A percentile compares a stretch with the other conserved stretches of the same genome.
Conservation (phyloP, 2,888 invertebrate species). For the Entomobrya proxima region DNA sequence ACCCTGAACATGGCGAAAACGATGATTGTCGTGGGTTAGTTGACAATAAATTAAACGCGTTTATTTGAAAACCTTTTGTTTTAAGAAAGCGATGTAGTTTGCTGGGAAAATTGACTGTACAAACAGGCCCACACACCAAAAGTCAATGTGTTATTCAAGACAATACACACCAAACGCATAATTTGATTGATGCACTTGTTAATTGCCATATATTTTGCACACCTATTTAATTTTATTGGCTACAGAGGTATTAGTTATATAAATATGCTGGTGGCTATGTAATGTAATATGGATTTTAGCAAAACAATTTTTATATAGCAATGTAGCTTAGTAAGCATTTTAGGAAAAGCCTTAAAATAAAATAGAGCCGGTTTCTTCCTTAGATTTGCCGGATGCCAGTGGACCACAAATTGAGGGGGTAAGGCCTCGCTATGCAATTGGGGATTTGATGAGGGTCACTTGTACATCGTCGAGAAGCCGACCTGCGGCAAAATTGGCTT, state of each 20-base stretch:
- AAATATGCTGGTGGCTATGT: too few relatives aligned
- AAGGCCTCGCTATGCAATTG: slow-evolving; percentile 87
- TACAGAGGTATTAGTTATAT: too few relatives aligned
- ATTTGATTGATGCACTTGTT: too few relatives aligned
- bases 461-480: slow-evolving; percentile 90
- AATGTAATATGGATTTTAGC: too few relatives aligned
- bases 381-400: slow-evolving; percentile 85
- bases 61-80: background rate
- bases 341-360: background rate
- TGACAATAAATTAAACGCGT: background rate
- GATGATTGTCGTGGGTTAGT: slow-evolving; percentile 85
- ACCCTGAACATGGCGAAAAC: slow-evolving; percentile 86
- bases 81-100: slow-evolving; percentile 1
- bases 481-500: slow-evolving; percentile 88
- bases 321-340: background rate
- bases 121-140: background rate
- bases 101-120: background rate
- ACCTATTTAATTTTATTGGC: too few relatives aligned
- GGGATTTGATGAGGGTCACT: slow-evolving; percentile 88
- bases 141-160: background rate
- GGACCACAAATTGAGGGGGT: slow-evolving; percentile 90
- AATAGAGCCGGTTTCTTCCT: background rate
- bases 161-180: too few relatives aligned
- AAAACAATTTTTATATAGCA: background rate
- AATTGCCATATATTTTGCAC: too few relatives aligned